These are phyloP conservation scores for Hassar affinis DNA, from an alignment of 2,113 vertebrate species.

Conservation along the genomic window DNA sequence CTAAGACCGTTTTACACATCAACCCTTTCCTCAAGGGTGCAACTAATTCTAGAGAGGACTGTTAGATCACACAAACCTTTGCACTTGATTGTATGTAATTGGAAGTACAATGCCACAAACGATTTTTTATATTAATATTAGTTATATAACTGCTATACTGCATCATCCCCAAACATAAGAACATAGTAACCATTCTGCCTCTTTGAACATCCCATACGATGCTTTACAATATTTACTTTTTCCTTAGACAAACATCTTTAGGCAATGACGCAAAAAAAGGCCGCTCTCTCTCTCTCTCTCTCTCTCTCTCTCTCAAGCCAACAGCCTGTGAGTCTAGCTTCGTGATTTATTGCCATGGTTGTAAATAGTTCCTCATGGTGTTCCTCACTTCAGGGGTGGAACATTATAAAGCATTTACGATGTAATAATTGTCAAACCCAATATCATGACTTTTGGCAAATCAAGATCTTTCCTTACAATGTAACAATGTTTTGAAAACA, in stretches of 20 bases:
- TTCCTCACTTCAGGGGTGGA: slow-evolving; percentile 5
- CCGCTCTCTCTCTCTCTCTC: background rate
- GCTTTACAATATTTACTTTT: slow-evolving; percentile 6
- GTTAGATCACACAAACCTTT: background rate
- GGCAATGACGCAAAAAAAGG: background rate
- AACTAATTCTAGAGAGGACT: background rate
- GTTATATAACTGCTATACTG: background rate
- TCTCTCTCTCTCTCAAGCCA: background rate
- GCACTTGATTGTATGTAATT: background rate
- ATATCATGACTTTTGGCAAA: slow-evolving; percentile 1
- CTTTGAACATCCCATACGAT: background rate
- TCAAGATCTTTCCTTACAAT: background rate
- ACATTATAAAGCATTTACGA: background rate
- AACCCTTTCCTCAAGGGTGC: background rate
- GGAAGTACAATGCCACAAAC: background rate
- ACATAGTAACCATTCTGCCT: background rate
- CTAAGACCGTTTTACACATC: no score
- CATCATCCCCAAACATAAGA: background rate
- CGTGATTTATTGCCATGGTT: slow-evolving; percentile 7
- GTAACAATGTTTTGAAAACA: background rate
- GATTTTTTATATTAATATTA: background rate
- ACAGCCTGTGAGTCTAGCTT: slow-evolving; percentile 3
- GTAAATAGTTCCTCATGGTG: slow-evolving; percentile 25
- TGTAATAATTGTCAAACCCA: slow-evolving; percentile 4
- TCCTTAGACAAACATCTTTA: slow-evolving; percentile 2